Conservation (phyloP, 2,888 invertebrate genomes). For the Harpalus rubripes region DNA sequence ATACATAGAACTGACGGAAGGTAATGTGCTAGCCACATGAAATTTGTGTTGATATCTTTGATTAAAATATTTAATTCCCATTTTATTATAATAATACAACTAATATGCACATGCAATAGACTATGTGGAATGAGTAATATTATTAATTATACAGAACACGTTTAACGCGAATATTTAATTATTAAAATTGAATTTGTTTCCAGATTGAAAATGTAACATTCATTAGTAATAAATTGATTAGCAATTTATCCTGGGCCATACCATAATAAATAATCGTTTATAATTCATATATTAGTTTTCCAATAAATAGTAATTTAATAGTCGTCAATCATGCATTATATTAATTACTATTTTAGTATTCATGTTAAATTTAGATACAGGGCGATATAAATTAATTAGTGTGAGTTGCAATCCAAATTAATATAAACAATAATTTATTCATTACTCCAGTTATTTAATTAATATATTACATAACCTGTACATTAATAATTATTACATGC, state of each 20-base stretch:
- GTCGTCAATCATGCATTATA: neutral
- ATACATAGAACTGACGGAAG: too few relatives aligned
- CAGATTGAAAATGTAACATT: constrained; percentile 3
- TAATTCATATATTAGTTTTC: constrained; percentile 11
- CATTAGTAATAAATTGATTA: neutral
- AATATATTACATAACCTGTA: neutral
- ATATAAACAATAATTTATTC: constrained; percentile 6
- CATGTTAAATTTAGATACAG: neutral
- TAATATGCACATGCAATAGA: neutral
- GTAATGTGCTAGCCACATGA: too few relatives aligned
- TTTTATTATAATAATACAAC: too few relatives aligned
- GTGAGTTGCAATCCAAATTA: neutral
- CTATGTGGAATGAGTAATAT: neutral
- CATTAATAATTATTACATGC: neutral
- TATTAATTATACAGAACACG: neutral
- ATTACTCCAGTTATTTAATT: neutral
- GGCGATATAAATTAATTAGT: constrained; percentile 3
- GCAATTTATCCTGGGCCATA: neutral
- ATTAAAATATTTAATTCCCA: too few relatives aligned
- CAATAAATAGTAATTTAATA: constrained; percentile 22
- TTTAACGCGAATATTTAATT: neutral
- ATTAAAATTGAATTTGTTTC: neutral
- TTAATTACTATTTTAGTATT: neutral
- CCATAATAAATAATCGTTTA: neutral
- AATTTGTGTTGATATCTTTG: too few relatives aligned